Conservation (phyloP, 2,113 vertebrate genomes). For the Sminthopsis crassicaudata region DNA sequence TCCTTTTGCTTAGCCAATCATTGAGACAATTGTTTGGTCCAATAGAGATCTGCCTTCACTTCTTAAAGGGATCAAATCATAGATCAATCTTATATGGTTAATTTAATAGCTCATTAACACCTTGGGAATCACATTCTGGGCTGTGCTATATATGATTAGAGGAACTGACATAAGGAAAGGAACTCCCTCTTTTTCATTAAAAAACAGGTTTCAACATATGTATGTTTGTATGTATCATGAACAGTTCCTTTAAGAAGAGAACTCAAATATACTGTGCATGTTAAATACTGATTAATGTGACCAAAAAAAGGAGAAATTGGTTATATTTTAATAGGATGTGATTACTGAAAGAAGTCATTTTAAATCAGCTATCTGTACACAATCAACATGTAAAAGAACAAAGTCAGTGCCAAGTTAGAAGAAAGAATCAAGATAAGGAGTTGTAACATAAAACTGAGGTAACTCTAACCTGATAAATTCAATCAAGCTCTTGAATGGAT, state of each 20-base stretch:
- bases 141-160: neutral
- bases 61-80: neutral
- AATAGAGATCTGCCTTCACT: neutral
- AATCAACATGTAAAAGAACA: neutral
- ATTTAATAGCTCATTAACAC: neutral
- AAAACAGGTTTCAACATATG: neutral
- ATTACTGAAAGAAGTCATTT: neutral
- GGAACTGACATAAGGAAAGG: neutral
- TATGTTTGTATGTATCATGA: neutral
- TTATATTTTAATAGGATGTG: neutral
- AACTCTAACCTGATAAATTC: neutral
- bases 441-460: neutral
- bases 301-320: neutral
- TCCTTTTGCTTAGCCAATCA: neutral
- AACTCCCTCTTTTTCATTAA: neutral
- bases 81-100: neutral
- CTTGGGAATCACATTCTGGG: neutral
- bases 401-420: neutral
- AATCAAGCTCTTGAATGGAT: neutral
- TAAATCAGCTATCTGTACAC: neutral
- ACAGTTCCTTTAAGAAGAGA: neutral
- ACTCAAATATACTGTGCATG: neutral
- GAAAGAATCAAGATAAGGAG: neutral
- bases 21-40: neutral
- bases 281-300: neutral